These are phyloP conservation scores for Vandiemenella viatica DNA, from an alignment of 2,888 invertebrate genomes.

Conservation along the genomic window DNA sequence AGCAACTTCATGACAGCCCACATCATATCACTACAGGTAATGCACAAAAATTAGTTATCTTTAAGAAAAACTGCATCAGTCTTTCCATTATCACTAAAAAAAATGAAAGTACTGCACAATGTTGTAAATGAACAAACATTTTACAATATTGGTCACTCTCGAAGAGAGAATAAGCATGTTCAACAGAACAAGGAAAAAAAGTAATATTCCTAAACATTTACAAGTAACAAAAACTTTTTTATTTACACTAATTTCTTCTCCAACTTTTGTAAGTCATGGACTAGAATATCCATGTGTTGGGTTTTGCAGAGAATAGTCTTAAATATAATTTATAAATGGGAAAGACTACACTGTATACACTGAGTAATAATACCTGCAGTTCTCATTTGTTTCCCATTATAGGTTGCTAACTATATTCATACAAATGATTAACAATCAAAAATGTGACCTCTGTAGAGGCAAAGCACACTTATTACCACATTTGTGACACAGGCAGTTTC, in stretches of 20 bases:
- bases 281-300: conserved; percentile 4
- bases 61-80: neutral
- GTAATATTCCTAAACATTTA: conserved; percentile 5
- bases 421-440: conserved; percentile 16
- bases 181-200: conserved; percentile 6
- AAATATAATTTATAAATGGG: conserved; percentile 7
- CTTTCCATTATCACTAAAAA: neutral
- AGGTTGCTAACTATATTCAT: conserved; percentile 8
- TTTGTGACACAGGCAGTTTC: conserved; percentile 14
- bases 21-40: neutral
- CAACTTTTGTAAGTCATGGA: conserved; percentile 3
- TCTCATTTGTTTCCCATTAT: conserved; percentile 5
- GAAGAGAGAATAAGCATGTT: conserved; percentile 7
- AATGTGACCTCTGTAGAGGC: conserved; percentile 13
- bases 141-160: conserved; percentile 2
- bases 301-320: conserved; percentile 16
- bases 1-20: too few species aligned
- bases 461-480: conserved; percentile 17
- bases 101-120: neutral
- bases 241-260: conserved; percentile 4
- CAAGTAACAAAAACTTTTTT: too few species aligned
- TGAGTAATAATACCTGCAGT: conserved; percentile 9
- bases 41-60: neutral
- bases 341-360: conserved; percentile 13
- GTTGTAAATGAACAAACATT: neutral